phyloP scores from a whole-genome alignment of 2,113 vertebrate genomes.

The Catharus bicknelli region DNA sequence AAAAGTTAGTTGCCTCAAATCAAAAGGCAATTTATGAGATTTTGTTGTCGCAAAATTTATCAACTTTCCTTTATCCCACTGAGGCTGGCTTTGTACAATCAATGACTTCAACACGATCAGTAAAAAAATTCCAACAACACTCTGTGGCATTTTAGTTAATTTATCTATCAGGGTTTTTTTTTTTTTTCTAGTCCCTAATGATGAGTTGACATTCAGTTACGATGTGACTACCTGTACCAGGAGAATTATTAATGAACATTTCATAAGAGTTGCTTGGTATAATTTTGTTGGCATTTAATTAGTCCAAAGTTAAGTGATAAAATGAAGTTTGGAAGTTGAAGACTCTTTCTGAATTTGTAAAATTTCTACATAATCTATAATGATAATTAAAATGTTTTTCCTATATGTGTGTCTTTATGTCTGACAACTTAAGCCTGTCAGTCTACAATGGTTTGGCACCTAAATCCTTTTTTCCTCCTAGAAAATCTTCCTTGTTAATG shows the following conservation, averaged over 20 bases:
- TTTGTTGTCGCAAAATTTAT: background rate
- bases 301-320: background rate
- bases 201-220: slow-evolving; percentile 38
- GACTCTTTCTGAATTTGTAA: background rate
- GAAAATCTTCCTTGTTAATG: background rate
- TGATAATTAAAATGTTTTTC: background rate
- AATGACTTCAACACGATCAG: background rate
- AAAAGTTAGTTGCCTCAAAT: background rate
- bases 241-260: slow-evolving; percentile 35
- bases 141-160: slow-evolving; percentile 38
- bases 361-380: background rate
- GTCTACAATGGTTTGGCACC: background rate
- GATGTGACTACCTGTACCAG: background rate
- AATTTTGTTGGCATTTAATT: slow-evolving; percentile 12
- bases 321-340: background rate
- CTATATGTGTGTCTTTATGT: background rate
- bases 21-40: background rate
- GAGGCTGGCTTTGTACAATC: background rate
- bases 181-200: slow-evolving; percentile 9
- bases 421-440: background rate
- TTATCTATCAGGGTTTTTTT: slow-evolving; percentile 15
- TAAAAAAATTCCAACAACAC: background rate
- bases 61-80: background rate
- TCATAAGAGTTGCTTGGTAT: background rate
- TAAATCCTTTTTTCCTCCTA: background rate